These are phyloP conservation scores for Notarius quadriscutis DNA, from an alignment of 2,113 vertebrate species.

Conservation along the genomic window DNA sequence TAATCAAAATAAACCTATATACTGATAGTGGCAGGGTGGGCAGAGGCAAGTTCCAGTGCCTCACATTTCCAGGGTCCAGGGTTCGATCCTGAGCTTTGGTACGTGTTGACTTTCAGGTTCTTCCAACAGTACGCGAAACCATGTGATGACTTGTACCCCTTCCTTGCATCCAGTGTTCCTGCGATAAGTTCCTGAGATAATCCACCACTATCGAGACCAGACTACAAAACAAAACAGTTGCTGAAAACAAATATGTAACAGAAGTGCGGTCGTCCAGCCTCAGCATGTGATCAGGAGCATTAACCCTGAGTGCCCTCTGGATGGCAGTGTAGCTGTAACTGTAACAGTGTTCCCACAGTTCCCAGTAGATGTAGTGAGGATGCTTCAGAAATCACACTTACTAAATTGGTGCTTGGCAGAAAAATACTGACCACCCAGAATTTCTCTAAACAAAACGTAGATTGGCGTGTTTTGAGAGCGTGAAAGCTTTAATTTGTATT, in stretches of 20 bases:
- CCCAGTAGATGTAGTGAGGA: conserved; percentile 13
- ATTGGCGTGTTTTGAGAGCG: background rate
- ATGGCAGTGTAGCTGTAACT: conserved; percentile 49
- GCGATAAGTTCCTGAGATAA: background rate
- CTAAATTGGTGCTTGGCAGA: background rate
- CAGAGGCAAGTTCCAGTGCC: background rate
- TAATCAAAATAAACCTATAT: background rate
- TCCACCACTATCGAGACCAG: background rate
- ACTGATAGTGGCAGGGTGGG: background rate
- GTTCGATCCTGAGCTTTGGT: background rate
- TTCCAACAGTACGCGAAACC: background rate
- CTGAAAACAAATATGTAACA: background rate
- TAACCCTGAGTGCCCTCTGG: conserved; percentile 29
- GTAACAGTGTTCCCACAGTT: background rate
- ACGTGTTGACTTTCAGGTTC: background rate
- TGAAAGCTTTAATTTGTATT: background rate
- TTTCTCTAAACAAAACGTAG: background rate
- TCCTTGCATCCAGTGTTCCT: background rate
- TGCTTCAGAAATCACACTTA: conserved; percentile 16
- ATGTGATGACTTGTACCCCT: background rate
- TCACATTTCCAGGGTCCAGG: background rate
- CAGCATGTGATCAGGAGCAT: background rate
- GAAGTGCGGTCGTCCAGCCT: background rate
- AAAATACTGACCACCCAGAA: background rate
- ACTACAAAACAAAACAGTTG: background rate